Conservation (phyloP, 2,113 vertebrate genomes). For the Hippopotamus amphibius region DNA sequence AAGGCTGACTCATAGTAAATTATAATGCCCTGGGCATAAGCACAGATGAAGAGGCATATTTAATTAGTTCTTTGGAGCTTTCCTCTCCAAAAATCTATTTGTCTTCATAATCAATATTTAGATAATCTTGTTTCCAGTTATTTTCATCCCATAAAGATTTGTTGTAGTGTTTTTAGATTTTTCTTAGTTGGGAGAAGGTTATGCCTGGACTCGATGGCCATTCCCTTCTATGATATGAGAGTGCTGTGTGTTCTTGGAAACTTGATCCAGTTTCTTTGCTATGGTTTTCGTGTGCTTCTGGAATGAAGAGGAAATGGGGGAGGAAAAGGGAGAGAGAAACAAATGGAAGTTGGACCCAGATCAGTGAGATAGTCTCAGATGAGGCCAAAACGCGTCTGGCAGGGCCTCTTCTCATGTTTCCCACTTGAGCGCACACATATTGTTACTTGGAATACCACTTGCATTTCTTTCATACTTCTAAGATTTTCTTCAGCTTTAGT, state of each 20-base stretch:
- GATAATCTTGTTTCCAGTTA: slow-evolving; percentile 49
- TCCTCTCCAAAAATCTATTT: slow-evolving; percentile 17
- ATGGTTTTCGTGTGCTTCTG: slow-evolving; percentile 51
- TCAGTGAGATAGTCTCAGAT: slow-evolving; percentile 52
- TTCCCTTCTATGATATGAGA: neutral
- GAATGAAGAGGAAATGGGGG: slow-evolving; percentile 58
- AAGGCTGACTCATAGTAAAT: slow-evolving; percentile 61
- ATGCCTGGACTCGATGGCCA: neutral
- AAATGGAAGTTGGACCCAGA: slow-evolving; percentile 67
- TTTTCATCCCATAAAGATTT: slow-evolving; percentile 3
- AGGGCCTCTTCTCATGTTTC: slow-evolving; percentile 37
- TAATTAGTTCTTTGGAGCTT: slow-evolving; percentile 54
- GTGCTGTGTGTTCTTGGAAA: slow-evolving; percentile 54
- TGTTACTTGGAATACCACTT: slow-evolving; percentile 57
- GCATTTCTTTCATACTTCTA: slow-evolving; percentile 73
- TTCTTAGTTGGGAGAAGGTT: slow-evolving; percentile 34
- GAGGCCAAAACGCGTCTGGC: slow-evolving; percentile 67
- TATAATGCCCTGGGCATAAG: slow-evolving; percentile 19
- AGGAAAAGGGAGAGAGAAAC: slow-evolving; percentile 60
- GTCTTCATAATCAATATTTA: slow-evolving; percentile 42
- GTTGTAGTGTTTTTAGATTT: neutral
- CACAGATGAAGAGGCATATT: slow-evolving; percentile 39
- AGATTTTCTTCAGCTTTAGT: slow-evolving; percentile 73
- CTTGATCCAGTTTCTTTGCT: slow-evolving; percentile 41
- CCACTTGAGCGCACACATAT: slow-evolving; percentile 38